A percentile compares a stretch with the other conserved stretches of the same genome.
These are phyloP conservation scores for Triplophysa siluroides DNA, from an alignment of 2,113 vertebrate species.

Conservation along the genomic window DNA sequence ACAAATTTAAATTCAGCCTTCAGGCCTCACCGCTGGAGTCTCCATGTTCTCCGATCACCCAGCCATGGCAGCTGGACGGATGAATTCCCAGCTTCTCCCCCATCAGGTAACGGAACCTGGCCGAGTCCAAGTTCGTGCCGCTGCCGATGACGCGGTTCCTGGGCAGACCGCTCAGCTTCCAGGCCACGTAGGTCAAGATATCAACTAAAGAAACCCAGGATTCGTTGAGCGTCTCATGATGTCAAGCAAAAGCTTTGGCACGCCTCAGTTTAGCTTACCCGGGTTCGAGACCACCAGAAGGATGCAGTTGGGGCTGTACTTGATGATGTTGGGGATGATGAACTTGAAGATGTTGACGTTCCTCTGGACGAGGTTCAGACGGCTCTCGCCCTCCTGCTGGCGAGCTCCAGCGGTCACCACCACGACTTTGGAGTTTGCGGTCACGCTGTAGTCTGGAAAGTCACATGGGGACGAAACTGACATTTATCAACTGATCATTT, in stretches of 20 bases:
- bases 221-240: neutral
- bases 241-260: neutral
- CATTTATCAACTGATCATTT: neutral
- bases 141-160: conserved; percentile 93
- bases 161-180: conserved; percentile 98
- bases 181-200: conserved; percentile 95
- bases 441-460: conserved; percentile 89
- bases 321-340: conserved; percentile 97
- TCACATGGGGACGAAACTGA: neutral
- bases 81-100: conserved; percentile 88
- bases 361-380: conserved; percentile 95
- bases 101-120: conserved; percentile 95
- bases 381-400: conserved; percentile 97
- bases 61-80: conserved; percentile 91
- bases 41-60: conserved; percentile 93
- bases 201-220: conserved; percentile 77
- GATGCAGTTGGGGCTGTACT: conserved; percentile 95
- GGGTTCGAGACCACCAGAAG: conserved; percentile 96
- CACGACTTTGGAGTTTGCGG: conserved; percentile 92
- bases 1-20: neutral
- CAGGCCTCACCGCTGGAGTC: conserved; percentile 89
- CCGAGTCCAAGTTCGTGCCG: conserved; percentile 96
- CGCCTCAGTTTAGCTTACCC: conserved; percentile 73
- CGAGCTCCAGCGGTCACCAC: conserved; percentile 95
- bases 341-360: conserved; percentile 99